Percentiles rank a stretch among this genome's conserved stretches.
phyloP scores from a whole-genome alignment of 2,888 invertebrate genomes.

The Perdita meconis region DNA sequence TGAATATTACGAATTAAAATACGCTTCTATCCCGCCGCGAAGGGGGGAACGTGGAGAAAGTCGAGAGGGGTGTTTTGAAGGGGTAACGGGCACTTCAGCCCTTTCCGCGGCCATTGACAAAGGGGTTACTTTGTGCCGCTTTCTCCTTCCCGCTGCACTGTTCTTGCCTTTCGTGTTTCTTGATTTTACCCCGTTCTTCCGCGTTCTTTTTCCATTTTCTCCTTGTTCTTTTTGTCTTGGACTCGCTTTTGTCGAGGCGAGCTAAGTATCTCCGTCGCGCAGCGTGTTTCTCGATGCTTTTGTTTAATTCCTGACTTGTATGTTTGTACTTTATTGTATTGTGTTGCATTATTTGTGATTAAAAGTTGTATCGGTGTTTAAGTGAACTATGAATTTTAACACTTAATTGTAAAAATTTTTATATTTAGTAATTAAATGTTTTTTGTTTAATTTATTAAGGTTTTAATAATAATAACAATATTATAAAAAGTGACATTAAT shows the following conservation, averaged over 20 bases:
- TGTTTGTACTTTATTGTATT: too few relatives aligned
- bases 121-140: slow-evolving; percentile 61
- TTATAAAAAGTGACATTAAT: too few relatives aligned
- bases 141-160: slow-evolving; percentile 38
- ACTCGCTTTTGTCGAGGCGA: not conserved
- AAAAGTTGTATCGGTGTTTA: too few relatives aligned
- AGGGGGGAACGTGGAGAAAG: slow-evolving; percentile 17
- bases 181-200: slow-evolving; percentile 7
- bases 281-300: too few relatives aligned
- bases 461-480: too few relatives aligned
- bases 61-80: slow-evolving; percentile 51
- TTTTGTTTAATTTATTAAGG: too few relatives aligned
- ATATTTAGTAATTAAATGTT: too few relatives aligned
- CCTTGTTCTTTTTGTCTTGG: slow-evolving; percentile 3
- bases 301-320: too few relatives aligned
- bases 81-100: slow-evolving; percentile 43
- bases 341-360: too few relatives aligned
- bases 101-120: slow-evolving; percentile 62
- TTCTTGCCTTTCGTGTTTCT: slow-evolving; percentile 2
- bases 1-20: slow-evolving; percentile 66
- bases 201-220: not conserved
- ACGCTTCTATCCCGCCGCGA: slow-evolving; percentile 53
- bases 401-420: too few relatives aligned
- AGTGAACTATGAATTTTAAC: too few relatives aligned
- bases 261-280: too few relatives aligned